Conservation (phyloP, 1,140 invertebrate genomes). For the Maconellicoccus hirsutus region DNA sequence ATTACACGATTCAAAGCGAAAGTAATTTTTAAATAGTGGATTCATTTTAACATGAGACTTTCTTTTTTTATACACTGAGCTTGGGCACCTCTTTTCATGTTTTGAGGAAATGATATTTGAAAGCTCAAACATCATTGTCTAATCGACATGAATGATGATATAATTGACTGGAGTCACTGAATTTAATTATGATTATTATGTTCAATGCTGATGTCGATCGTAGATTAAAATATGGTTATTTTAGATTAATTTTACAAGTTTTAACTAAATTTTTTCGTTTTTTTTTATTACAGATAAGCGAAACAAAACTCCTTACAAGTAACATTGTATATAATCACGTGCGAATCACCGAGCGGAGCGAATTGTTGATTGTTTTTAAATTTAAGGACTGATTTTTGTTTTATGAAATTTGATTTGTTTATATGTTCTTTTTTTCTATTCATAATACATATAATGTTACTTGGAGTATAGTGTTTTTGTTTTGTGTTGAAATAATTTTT, state of each 20-base stretch:
- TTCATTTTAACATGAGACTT: too few relatives aligned
- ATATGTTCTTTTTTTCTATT: neutral
- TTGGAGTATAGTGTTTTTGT: neutral
- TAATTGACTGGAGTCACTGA: slow-evolving; percentile 3
- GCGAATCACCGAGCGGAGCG: neutral
- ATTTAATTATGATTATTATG: neutral
- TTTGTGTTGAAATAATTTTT: too few relatives aligned
- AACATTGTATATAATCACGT: neutral
- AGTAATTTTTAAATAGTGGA: too few relatives aligned
- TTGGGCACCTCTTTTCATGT: too few relatives aligned
- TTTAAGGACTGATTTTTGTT: slow-evolving; percentile 1
- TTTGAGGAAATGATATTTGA: too few relatives aligned
- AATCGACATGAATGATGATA: neutral
- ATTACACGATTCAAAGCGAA: too few relatives aligned
- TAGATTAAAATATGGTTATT: too few relatives aligned
- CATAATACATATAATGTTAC: neutral
- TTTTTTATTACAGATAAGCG: neutral
- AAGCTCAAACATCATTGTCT: too few relatives aligned
- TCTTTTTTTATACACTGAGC: too few relatives aligned
- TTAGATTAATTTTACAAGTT: too few relatives aligned
- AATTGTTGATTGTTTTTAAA: neutral
- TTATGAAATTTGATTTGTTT: slow-evolving; percentile 6
- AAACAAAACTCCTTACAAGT: neutral
- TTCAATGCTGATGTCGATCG: neutral
- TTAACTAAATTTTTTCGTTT: neutral